phyloP scores from a whole-genome alignment of 2,888 invertebrate species.

The Drosophila pegasa region DNA sequence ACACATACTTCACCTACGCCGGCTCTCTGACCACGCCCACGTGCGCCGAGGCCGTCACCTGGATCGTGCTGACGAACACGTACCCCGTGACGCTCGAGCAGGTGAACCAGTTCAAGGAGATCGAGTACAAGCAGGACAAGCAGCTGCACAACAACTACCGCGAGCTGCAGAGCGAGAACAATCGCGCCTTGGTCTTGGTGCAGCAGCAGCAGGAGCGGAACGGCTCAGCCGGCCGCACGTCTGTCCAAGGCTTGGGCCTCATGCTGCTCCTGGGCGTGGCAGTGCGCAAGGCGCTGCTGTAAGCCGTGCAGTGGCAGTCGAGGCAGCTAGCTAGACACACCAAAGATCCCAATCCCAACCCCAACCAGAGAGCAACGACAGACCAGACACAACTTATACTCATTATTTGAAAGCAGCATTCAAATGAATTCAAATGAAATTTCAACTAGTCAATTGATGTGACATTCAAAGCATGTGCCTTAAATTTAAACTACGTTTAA shows the following conservation, averaged over 20 bases:
- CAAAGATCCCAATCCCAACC: conserved; percentile 57
- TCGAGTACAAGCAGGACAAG: conserved; percentile 82
- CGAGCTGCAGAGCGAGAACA: conserved; percentile 73
- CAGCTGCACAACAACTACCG: conserved; percentile 85
- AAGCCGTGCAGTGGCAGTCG: conserved; percentile 4
- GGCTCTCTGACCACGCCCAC: conserved; percentile 91
- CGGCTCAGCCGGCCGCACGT: conserved; percentile 31
- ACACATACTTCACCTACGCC: conserved; percentile 88
- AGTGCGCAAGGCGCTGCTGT: conserved; percentile 21
- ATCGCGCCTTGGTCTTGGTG: conserved; percentile 75
- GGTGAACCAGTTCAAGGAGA: conserved; percentile 85
- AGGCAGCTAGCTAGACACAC: conserved; percentile 31
- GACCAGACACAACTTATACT: conserved; percentile 61
- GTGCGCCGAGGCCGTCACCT: conserved; percentile 90
- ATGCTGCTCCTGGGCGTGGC: conserved; percentile 44
- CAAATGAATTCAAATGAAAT: conserved; percentile 48
- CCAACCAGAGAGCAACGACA: conserved; percentile 37
- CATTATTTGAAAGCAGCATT: conserved; percentile 58
- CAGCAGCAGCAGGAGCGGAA: conserved; percentile 29
- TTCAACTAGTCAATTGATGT: conserved; percentile 71
- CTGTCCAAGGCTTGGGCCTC: conserved; percentile 42
- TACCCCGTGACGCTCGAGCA: conserved; percentile 86
- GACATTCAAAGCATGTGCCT: conserved; percentile 63
- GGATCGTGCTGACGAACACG: conserved; percentile 88
- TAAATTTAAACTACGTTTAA: conserved; percentile 46